Evolutionary conservation across 2,113 vertebrate species (phyloP), one percentile per base, ranked within the genome.

Genomic region (Phalacrocorax aristotelis): DNA sequence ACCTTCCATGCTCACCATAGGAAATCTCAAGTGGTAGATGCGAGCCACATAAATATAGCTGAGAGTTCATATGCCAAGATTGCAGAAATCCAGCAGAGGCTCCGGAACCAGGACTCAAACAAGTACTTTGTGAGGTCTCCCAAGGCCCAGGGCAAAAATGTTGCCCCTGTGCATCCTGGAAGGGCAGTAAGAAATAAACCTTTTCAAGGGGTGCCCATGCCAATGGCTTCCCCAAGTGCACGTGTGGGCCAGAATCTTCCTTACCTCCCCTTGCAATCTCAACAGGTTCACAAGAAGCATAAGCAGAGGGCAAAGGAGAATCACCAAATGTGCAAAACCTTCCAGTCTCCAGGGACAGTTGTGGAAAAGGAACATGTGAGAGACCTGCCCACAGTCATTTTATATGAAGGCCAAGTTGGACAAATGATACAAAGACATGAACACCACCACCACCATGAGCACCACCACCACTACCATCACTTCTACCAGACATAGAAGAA

Each of bases 391-490:
- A 97, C 98, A 2, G 96, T 98, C 86, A 96, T 99, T 97, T 98
- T 99, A 21, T 99, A 99, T 16, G 99, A 99, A 91, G 98, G 99
- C 70, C 99, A 98, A 85, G 98, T 98, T 83, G 99, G 99, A 65
- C 99, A 99, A 90, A 98, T 99, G 91, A 98, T 99, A 94, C 99
- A 99, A 98, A 98, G 99, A 97, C 99, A 99, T 1, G 99, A 99
- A 93, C 99, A 99, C 84, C 99, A 99, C 95, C 99, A 99, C 92
- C 99, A 99, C 87, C 99, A 99, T 0, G 99, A 99, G 97, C 99
- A 99, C 96, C 99, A 99, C 97, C 99, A 99, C 98, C 99, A 99
- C 95, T 99, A 99, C 97, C 99, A 99, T 97, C 99, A 99, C 98
- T 99, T 99, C 96, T 99, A 99, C 98, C 99, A 99, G 98, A 99